phyloP scores from a whole-genome alignment of 2,888 invertebrate genomes.

The Harmothoe impar region DNA sequence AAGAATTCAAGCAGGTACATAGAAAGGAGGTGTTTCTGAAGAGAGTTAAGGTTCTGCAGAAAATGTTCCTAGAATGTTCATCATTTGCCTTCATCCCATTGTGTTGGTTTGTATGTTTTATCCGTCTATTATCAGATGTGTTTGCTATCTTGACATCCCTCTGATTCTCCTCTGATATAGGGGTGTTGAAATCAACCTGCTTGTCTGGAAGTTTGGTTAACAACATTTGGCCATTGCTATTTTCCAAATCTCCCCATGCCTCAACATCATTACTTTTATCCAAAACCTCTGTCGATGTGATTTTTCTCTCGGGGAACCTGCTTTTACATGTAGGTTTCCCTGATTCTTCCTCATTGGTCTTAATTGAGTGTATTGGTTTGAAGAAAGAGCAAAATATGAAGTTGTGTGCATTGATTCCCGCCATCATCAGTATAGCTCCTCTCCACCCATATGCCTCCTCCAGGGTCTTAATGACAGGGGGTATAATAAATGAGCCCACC shows the following conservation, averaged over 20 bases:
- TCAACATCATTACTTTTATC: too few species aligned
- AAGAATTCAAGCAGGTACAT: background rate
- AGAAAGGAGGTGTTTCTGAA: background rate
- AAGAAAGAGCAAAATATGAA: background rate
- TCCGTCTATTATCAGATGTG: background rate
- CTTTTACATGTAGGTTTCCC: background rate
- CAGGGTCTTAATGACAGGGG: conserved; percentile 28
- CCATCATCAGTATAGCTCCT: conserved; percentile 36
- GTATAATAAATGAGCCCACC: conserved; percentile 36
- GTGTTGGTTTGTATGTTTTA: background rate
- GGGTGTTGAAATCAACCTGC: too few species aligned
- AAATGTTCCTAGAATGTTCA: background rate
- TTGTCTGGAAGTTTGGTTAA: too few species aligned
- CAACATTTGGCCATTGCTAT: too few species aligned
- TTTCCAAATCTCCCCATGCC: too few species aligned
- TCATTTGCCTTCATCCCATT: background rate
- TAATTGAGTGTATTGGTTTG: background rate
- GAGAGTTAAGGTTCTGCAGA: background rate
- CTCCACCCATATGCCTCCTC: conserved; percentile 58
- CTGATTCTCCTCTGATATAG: too few species aligned
- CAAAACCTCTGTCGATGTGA: background rate
- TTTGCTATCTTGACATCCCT: background rate
- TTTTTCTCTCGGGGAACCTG: background rate
- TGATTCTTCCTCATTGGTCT: background rate
- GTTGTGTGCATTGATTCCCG: conserved; percentile 2